Conservation (phyloP, 2,888 invertebrate species). For the Coleophora flavipennella region DNA sequence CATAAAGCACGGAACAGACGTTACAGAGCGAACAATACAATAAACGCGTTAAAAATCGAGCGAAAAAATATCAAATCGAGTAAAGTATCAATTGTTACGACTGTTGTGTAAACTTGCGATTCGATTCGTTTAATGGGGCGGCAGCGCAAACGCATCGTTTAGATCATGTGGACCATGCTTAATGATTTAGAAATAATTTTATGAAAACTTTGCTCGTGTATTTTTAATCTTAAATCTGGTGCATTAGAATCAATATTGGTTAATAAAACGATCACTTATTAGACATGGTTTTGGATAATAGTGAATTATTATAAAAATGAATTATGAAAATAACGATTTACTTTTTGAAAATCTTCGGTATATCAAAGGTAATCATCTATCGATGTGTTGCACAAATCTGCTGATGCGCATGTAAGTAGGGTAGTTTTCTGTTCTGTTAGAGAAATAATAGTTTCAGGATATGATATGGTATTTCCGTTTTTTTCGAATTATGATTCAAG, state of each 20-base stretch:
- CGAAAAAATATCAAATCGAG: slow-evolving; percentile 59
- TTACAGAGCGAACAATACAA: slow-evolving; percentile 40
- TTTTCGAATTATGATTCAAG: slow-evolving; percentile 21
- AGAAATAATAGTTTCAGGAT: slow-evolving; percentile 35
- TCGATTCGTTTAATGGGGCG: slow-evolving; percentile 67
- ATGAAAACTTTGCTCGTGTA: neutral
- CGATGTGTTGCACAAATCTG: slow-evolving; percentile 51
- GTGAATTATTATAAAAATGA: slow-evolving; percentile 6
- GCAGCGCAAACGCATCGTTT: slow-evolving; percentile 42
- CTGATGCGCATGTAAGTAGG: slow-evolving; percentile 51
- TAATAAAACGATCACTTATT: slow-evolving; percentile 1
- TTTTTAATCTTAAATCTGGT: slow-evolving; percentile 8
- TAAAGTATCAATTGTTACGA: slow-evolving; percentile 51
- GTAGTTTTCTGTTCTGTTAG: slow-evolving; percentile 28
- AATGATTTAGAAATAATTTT: slow-evolving; percentile 58
- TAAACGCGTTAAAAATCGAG: slow-evolving; percentile 56
- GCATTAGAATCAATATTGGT: neutral
- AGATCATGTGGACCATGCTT: slow-evolving; percentile 60
- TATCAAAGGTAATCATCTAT: slow-evolving; percentile 23
- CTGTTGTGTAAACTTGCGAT: slow-evolving; percentile 69
- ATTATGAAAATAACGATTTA: slow-evolving; percentile 11
- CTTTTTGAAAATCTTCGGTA: slow-evolving; percentile 9
- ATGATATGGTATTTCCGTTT: slow-evolving; percentile 63
- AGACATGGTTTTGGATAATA: slow-evolving; percentile 7
- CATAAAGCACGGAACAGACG: slow-evolving; percentile 35